Evolutionary conservation across 2,888 invertebrate genomes (phyloP).

Genomic region (Caenorhabditis afra): DNA sequence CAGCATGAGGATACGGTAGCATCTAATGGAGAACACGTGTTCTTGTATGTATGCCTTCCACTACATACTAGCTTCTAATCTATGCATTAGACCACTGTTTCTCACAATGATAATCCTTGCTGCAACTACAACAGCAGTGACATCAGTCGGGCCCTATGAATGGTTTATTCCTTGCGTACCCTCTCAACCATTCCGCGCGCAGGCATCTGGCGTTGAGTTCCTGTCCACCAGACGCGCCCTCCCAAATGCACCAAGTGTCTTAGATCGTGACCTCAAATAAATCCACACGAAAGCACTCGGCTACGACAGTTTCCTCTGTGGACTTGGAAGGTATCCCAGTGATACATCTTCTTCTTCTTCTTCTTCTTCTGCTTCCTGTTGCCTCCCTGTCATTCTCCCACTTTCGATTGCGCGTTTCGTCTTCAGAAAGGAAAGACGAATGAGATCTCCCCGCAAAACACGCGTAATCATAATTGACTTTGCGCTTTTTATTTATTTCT

Average conservation of each 20-base stretch:
- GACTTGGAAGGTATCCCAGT: slow-evolving; percentile 27
- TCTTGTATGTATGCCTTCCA: slow-evolving; percentile 35
- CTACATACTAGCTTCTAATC: slow-evolving; percentile 22
- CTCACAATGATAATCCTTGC: slow-evolving; percentile 35
- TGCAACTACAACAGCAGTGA: too few species aligned
- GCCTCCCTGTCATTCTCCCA: slow-evolving; percentile 32
- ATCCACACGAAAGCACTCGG: slow-evolving; percentile 13
- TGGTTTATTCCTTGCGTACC: slow-evolving; percentile 31
- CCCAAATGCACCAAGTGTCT: slow-evolving; percentile 3
- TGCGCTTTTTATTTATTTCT: slow-evolving; percentile 55
- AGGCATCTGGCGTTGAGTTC: slow-evolving; percentile 38
- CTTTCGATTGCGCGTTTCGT: slow-evolving; percentile 31
- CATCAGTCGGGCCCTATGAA: slow-evolving; percentile 26
- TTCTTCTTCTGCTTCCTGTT: slow-evolving; percentile 1
- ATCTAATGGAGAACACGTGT: slow-evolving; percentile 7
- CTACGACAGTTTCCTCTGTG: slow-evolving; percentile 40
- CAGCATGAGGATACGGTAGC: slow-evolving; percentile 8
- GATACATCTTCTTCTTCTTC: slow-evolving; percentile 10
- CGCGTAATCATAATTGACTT: slow-evolving; percentile 60
- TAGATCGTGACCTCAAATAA: slow-evolving; percentile 21
- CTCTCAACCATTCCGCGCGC: slow-evolving; percentile 6
- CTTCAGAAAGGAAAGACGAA: slow-evolving; percentile 32
- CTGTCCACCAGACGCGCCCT: slow-evolving; percentile 26
- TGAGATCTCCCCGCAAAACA: slow-evolving; percentile 52
- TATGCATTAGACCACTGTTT: slow-evolving; percentile 55